Base-by-base conservation (phyloP, 2,888 invertebrate species). In the Alloplasta piceator region DNA sequence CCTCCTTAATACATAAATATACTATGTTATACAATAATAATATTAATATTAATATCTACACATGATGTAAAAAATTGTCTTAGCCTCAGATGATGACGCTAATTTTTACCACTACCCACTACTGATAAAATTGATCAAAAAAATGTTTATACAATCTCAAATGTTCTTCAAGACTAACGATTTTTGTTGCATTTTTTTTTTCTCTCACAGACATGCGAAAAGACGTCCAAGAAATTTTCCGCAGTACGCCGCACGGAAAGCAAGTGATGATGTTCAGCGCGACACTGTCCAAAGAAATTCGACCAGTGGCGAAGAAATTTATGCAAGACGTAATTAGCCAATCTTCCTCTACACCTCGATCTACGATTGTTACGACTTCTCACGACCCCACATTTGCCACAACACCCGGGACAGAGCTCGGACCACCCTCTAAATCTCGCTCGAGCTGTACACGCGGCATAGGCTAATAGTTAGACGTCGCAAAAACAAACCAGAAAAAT, bases 211-310 rank as follows among this genome's bases (percentile, higher is more conserved):
- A 99, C 92, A 99, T 99, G 99, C 95, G 99, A 90, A 95, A 98
- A 88, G 99, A 99, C 93, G 99, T 99, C 66, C 99, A 99, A 94
- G 99, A 99, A 94, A 99, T 99, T 90, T 99, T 99, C 94, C 95
- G 98, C 89, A 98, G 97, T 93, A 99, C 99, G 64, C 99, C 99
- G 36, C 99, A 99, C 90, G 98, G 98, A 92, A 99, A 99, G 93
- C 99, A 99, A 96, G 99, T 99, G 71, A 99, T 99, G 99, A 99
- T 99, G 99, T 99, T 99, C 95, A 98, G 98, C 90, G 99, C 99
- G 82, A 99, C 99, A 39, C 94, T 99, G 89, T 98, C 98, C 94
- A 99, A 99, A 95, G 99, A 99, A 90, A 98, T 99, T 92, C 96
- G 99, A 87, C 98, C 99, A 75, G 98, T 99, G 92, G 99, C 99